Percentiles rank a stretch among this genome's conserved stretches.
These are phyloP conservation scores for Aleiodes alternator DNA, from an alignment of 2,888 invertebrate species.

Conservation along the genomic window DNA sequence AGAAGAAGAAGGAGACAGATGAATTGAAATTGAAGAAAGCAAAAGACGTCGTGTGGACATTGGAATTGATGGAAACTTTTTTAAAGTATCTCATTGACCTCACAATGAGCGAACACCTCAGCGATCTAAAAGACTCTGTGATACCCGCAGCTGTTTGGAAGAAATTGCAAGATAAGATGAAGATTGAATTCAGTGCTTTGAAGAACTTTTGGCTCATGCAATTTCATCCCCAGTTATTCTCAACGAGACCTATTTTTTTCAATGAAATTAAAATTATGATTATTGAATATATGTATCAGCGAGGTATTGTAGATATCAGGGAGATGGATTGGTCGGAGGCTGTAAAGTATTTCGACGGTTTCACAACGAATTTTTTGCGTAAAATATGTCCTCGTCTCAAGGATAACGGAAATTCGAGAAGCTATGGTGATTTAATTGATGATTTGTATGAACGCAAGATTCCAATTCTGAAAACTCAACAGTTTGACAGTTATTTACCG, in stretches of 20 bases:
- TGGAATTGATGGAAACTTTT: conserved; percentile 57
- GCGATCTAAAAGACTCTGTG: conserved; percentile 63
- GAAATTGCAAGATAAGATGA: conserved; percentile 60
- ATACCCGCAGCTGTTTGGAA: conserved; percentile 66
- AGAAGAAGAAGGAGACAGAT: conserved; percentile 32
- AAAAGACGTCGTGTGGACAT: conserved; percentile 58
- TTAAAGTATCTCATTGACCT: conserved; percentile 60
- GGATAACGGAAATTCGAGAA: neutral
- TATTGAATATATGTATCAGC: conserved; percentile 65
- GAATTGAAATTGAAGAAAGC: neutral
- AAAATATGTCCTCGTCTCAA: conserved; percentile 56
- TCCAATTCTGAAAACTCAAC: conserved; percentile 44
- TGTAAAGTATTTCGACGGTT: conserved; percentile 63
- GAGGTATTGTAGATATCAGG: conserved; percentile 53
- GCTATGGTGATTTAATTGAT: conserved; percentile 59
- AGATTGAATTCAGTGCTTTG: conserved; percentile 55
- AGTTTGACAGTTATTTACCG: conserved; percentile 60
- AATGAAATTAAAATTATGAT: conserved; percentile 66
- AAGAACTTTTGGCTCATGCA: conserved; percentile 62
- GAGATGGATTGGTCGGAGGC: conserved; percentile 65
- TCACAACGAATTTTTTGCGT: conserved; percentile 60
- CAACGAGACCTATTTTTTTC: conserved; percentile 60
- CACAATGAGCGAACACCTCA: conserved; percentile 59
- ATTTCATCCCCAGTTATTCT: conserved; percentile 69
- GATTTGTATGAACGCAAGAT: conserved; percentile 58